Conservation (phyloP, 92 coral and sea anemone genomes). For the Parazoanthus darwini region DNA sequence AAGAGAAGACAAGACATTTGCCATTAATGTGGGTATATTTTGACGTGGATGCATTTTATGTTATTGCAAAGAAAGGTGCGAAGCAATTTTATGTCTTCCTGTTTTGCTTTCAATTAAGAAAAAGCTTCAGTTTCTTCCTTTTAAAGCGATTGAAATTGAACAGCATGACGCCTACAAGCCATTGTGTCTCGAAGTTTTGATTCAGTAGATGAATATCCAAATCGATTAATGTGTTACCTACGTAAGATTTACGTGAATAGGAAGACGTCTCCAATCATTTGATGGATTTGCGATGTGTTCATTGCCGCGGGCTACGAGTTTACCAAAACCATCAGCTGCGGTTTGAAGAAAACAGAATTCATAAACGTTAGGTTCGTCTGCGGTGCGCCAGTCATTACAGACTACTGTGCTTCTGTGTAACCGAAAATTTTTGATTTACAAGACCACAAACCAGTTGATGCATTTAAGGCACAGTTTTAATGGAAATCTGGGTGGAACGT, state of each 20-base stretch:
- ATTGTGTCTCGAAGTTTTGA: neutral
- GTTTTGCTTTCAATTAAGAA: constrained; percentile 15
- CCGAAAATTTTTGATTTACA: neutral
- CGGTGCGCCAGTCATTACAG: neutral
- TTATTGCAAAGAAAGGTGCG: constrained; percentile 13
- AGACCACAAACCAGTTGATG: neutral
- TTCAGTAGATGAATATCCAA: neutral
- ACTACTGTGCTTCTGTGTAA: neutral
- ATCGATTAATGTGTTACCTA: neutral
- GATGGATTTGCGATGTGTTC: constrained; percentile 26
- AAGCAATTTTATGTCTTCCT: constrained; percentile 9
- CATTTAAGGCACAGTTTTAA: neutral
- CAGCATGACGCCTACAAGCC: constrained; percentile 16
- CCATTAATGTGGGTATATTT: neutral
- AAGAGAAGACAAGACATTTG: too few relatives aligned
- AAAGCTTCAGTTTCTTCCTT: neutral
- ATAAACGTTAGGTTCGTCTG: neutral
- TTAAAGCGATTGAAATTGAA: constrained; percentile 22
- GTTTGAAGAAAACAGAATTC: neutral
- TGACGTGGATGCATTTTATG: neutral
- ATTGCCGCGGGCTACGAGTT: constrained; percentile 16
- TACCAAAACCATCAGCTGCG: constrained; percentile 28
- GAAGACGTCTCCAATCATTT: neutral
- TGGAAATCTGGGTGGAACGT: constrained; percentile 41
- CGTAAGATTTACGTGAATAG: constrained; percentile 27